A percentile compares a stretch with the other conserved stretches of the same genome.
Evolutionary conservation across 2,113 vertebrate genomes (phyloP).

Genomic region (Ranitomeya variabilis): DNA sequence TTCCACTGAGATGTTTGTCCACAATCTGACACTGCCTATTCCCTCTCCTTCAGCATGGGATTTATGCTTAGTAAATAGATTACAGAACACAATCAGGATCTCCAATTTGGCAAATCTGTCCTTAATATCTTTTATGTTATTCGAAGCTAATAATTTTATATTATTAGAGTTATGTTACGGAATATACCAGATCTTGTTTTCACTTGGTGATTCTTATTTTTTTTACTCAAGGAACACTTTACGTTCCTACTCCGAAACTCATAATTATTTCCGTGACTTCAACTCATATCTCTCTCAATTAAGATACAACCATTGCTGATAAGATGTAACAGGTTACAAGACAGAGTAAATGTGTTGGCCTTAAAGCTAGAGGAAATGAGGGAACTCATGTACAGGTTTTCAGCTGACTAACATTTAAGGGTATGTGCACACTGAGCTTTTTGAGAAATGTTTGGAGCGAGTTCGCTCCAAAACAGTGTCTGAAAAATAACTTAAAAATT

Average conservation of each 20-base stretch:
- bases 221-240: background rate
- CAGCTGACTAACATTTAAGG: background rate
- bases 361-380: background rate
- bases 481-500: no score
- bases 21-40: constrained; percentile 46
- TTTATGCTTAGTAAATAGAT: constrained; percentile 38
- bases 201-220: background rate
- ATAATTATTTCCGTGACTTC: background rate
- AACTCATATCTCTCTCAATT: background rate
- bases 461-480: no score
- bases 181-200: no score
- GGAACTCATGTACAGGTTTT: background rate
- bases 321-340: background rate
- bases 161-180: background rate
- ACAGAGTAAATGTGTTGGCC: background rate
- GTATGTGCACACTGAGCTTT: no score
- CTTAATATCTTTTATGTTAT: background rate
- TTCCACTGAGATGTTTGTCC: constrained; percentile 57
- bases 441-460: no score
- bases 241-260: background rate
- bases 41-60: constrained; percentile 59
- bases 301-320: constrained; percentile 21
- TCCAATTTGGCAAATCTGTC: background rate
- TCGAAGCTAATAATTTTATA: background rate
- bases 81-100: constrained; percentile 20